Base-by-base conservation (phyloP, 2,888 invertebrate genomes). In the Empis stercorea region DNA sequence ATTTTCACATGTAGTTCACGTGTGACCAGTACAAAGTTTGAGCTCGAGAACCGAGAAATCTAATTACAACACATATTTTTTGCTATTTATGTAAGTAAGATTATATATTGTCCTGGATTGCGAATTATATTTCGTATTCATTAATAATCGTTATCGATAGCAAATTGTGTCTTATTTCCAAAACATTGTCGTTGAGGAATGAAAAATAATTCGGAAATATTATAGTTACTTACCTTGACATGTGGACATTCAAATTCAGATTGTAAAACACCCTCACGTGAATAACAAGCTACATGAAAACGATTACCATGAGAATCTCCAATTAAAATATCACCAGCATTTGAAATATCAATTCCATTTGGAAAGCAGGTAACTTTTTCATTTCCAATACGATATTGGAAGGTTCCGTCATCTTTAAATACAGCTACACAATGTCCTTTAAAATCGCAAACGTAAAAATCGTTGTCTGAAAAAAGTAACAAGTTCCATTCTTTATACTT, bases 381-480 rank as follows among this genome's bases (percentile, higher is more conserved):
- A 72, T 87, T 87, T 55, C 95, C 96, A 68, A 96, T 95, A 57
- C 92, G 84, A 56, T 94, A 84, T 61, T 92, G 73, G 72, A 91
- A 95, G 53, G 81, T 80, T 48, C 95, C 95, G 54, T 88, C 87
- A 65, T 93, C 92, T 65, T 85, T 88, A 68, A 94, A 94, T 43
- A 95, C 94, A 23, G 94, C 94, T 46, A 95, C 94, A 70, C 94
- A 94, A 72, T 95, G 95, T 45, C 94, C 95, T 72, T 96, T 96
- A 71, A 95, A 96, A 72, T 96, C 95, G 71, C 95, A 96, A 51
- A 96, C 92, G 71, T 89, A 96, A 69, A 89, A 93, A 69, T 89
- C 88, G 65, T 85, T 86, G 61, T 87, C 88, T 88, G 68, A 23
- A 66, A 65, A n/a, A n/a, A n/a, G n/a, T n/a, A n/a, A n/a, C n/a